Evolutionary conservation across 1,140 invertebrate species (phyloP).

Genomic region (Aphis gossypii): DNA sequence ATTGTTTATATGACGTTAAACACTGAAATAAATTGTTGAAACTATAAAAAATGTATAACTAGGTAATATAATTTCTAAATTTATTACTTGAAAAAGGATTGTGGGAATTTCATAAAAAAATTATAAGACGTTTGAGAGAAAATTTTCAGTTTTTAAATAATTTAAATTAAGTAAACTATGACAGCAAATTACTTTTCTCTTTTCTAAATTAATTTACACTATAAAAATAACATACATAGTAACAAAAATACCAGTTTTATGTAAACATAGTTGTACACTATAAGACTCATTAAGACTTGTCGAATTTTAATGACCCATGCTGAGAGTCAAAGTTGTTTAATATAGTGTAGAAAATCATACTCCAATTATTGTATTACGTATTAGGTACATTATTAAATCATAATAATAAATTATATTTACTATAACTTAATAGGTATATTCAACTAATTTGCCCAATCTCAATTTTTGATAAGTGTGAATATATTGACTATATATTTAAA

Average conservation of each 20-base stretch:
- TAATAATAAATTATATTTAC: neutral
- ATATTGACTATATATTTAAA: neutral
- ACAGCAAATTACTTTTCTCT: neutral
- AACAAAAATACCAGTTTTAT: constrained; percentile 29
- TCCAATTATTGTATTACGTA: neutral
- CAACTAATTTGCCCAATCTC: neutral
- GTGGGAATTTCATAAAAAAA: neutral
- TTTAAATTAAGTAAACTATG: neutral
- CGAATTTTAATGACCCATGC: neutral
- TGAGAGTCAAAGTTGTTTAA: constrained; percentile 12
- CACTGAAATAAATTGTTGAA: neutral
- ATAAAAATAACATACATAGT: neutral
- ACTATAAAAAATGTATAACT: neutral
- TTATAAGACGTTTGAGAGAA: neutral
- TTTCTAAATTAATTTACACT: constrained; percentile 43
- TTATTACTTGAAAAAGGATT: neutral
- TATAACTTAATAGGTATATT: neutral
- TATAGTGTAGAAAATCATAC: neutral
- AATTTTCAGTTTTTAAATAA: constrained; percentile 33
- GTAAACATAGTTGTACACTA: constrained; percentile 21
- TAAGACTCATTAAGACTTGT: constrained; percentile 13
- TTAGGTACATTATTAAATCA: neutral
- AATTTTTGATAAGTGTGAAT: neutral
- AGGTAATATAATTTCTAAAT: neutral
- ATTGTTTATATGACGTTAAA: neutral